Evolutionary conservation across 2,797 vertebrate species (phyloP), one percentile per base, ranked within the genome.

Genomic region (Babyrousa celebensis): DNA sequence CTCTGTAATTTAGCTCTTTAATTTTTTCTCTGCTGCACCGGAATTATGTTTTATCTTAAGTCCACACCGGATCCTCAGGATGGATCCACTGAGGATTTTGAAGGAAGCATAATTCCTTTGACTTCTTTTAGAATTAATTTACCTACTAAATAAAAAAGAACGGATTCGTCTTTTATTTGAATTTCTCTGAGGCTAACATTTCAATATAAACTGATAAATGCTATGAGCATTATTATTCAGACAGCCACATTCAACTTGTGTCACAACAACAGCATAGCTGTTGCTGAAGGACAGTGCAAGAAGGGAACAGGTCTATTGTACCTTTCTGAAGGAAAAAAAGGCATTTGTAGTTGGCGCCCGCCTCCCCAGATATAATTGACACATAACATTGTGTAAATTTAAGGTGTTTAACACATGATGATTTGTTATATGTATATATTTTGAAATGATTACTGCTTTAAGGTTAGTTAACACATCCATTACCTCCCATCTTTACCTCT

Each of bases 21-120:
- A 97, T 98, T 97, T 96, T 97, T 96, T 96, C 97, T 95, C 77
- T 97, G 96, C 91, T 95, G 78, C 68, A 56, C 94, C 43, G 91
- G 97, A 98, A 98, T 98, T 97, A 96, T 80, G 95, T 95, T 98
- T 98, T 97, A 97, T 98, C 97, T 97, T 96, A 96, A 95, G 95
- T 97, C 91, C 93, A 91, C 96, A 98, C 96, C 96, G 96, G 97
- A 97, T 98, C 96, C 94, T 97, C 95, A 95, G 96, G 96, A 97
- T 97, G 98, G 97, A 97, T 98, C 97, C 94, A 96, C 89, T 96
- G 93, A 96, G 98, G 97, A 97, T 97, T 98, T 98, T 96, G 93
- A 95, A 96, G 93, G 87, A 95, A 95, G 62, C 80, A 77, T 97
- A 98, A 97, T 98, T 98, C 96, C 84, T 98, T 95, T 97, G 96